Evolutionary conservation across 2,113 vertebrate genomes (phyloP).

Genomic region (Malurus alboscapulatus): DNA sequence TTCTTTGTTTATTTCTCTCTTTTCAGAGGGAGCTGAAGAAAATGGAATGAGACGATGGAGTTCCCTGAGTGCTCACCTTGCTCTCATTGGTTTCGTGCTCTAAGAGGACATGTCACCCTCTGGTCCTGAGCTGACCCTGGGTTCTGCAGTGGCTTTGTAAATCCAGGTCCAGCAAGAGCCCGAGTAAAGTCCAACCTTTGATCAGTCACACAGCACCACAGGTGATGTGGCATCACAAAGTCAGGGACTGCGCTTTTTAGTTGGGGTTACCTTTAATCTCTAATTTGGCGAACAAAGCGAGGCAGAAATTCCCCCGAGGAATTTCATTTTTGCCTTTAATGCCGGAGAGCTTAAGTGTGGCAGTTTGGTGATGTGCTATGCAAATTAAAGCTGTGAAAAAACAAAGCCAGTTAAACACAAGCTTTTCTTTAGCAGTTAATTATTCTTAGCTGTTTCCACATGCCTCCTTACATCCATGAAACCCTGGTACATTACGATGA

Average conservation of each 20-base stretch:
- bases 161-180: neutral
- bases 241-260: constrained; percentile 18
- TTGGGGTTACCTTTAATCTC: constrained; percentile 63
- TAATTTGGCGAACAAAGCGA: constrained; percentile 56
- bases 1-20: neutral
- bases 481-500: constrained; percentile 30
- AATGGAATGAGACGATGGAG: neutral
- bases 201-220: neutral
- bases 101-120: neutral
- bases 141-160: neutral
- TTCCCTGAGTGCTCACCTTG: neutral
- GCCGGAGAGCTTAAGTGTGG: constrained; percentile 40
- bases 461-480: constrained; percentile 14
- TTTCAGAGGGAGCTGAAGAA: neutral
- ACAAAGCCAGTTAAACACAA: constrained; percentile 50
- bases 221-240: constrained; percentile 31
- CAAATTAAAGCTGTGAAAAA: constrained; percentile 62
- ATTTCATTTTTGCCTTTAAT: constrained; percentile 40
- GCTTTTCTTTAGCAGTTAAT: constrained; percentile 53
- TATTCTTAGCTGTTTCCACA: constrained; percentile 48
- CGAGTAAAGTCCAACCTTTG: neutral
- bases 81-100: neutral
- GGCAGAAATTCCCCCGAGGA: constrained; percentile 11
- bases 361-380: constrained; percentile 57
- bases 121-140: neutral